phyloP scores from a whole-genome alignment of 2,797 vertebrate species.

The Anguilla anguilla region DNA sequence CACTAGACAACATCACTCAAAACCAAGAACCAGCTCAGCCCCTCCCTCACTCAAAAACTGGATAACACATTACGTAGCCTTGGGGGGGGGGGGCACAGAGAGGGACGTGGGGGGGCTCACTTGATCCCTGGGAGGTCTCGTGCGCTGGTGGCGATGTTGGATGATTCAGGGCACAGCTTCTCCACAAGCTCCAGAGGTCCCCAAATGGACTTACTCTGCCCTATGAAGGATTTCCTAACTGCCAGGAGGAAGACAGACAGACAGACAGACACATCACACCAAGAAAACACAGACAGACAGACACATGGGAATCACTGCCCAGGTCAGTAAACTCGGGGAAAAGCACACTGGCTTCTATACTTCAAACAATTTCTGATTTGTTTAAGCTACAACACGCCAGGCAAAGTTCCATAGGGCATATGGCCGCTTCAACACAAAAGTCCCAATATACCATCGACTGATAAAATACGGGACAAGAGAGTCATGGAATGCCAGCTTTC shows the following conservation, averaged over 20 bases:
- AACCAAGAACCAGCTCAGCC: not conserved
- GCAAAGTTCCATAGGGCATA: not conserved
- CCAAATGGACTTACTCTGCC: slow-evolving; percentile 95
- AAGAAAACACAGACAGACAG: not conserved
- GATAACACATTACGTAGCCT: too few species aligned
- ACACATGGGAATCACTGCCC: not conserved
- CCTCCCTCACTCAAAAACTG: too few species aligned
- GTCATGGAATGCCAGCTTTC: not conserved
- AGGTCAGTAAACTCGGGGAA: not conserved
- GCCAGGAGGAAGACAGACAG: slow-evolving; percentile 19
- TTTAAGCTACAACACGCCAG: not conserved
- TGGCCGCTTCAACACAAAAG: not conserved
- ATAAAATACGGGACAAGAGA: not conserved
- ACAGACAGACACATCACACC: not conserved
- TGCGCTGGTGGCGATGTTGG: slow-evolving; percentile 91
- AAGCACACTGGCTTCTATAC: not conserved
- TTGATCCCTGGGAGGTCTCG: slow-evolving; percentile 93
- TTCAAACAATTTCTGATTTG: not conserved
- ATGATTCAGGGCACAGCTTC: slow-evolving; percentile 92
- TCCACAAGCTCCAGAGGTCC: slow-evolving; percentile 95
- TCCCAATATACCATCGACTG: not conserved
- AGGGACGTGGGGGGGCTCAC: slow-evolving; percentile 66
- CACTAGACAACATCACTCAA: not conserved
- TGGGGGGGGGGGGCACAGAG: too few species aligned
- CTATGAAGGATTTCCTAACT: slow-evolving; percentile 96